Evolutionary conservation across 2,113 vertebrate species (phyloP).

Genomic region (Haplotaxodon microlepis): DNA sequence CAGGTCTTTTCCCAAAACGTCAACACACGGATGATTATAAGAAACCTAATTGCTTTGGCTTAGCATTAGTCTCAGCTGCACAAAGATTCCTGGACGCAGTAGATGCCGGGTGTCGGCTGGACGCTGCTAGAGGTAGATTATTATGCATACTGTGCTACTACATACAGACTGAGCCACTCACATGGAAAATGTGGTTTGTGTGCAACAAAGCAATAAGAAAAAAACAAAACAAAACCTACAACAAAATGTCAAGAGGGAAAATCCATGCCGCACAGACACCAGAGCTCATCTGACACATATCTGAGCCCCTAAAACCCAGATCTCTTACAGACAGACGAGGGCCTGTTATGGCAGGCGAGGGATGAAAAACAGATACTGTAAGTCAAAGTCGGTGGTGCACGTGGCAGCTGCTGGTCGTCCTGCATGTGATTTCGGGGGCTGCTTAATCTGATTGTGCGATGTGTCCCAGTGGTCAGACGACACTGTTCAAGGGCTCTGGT

Average conservation of each 20-base stretch:
- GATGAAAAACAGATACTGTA: conserved; percentile 36
- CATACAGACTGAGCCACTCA: conserved; percentile 2
- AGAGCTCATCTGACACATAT: conserved; percentile 42
- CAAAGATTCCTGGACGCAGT: neutral
- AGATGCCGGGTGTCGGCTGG: neutral
- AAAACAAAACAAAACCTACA: neutral
- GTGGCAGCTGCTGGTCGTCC: conserved; percentile 50
- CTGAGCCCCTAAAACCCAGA: conserved; percentile 38
- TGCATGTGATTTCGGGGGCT: conserved; percentile 50
- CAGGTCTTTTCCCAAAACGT: neutral
- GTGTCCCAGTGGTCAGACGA: conserved; percentile 43
- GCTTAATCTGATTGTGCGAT: conserved; percentile 70
- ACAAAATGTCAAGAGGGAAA: conserved; percentile 41
- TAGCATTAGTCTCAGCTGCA: neutral
- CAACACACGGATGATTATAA: neutral
- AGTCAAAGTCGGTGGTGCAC: conserved; percentile 19
- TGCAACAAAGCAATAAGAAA: conserved; percentile 28
- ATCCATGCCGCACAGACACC: conserved; percentile 14
- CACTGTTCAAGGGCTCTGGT: conserved; percentile 40
- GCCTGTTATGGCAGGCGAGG: conserved; percentile 13
- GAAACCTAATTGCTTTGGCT: neutral
- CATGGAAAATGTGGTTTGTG: conserved; percentile 46
- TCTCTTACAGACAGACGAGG: conserved; percentile 34
- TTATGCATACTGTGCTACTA: neutral
- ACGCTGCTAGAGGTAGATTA: neutral